Evolutionary conservation across 23 tunicate genomes (phyloP).

Genomic region (Trididemnum miniatum): DNA sequence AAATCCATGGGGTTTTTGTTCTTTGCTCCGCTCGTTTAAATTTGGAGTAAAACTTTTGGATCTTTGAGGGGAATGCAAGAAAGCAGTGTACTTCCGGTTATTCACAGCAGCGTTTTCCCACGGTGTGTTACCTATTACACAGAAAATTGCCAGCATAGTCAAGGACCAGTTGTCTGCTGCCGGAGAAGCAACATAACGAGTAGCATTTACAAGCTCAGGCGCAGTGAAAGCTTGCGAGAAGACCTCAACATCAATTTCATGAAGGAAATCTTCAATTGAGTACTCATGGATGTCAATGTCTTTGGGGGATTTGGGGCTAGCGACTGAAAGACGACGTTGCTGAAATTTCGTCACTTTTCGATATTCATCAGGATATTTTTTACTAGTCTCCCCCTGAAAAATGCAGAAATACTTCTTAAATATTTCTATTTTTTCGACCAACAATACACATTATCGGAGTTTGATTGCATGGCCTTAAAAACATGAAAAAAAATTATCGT

Average conservation of each 20-base stretch:
- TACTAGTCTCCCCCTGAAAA: neutral
- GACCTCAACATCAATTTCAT: slow-evolving; percentile 36
- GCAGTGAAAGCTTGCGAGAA: slow-evolving; percentile 58
- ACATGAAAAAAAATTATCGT: too few species aligned
- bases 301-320: neutral
- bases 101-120: slow-evolving; percentile 65
- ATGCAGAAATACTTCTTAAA: too few species aligned
- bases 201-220: slow-evolving; percentile 61
- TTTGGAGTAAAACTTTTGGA: slow-evolving; percentile 50
- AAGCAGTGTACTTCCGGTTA: slow-evolving; percentile 48
- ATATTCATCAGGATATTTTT: neutral
- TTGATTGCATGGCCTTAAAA: too few species aligned
- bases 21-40: slow-evolving; percentile 6
- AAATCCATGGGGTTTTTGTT: neutral
- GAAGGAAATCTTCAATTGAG: slow-evolving; percentile 32
- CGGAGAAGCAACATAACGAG: slow-evolving; percentile 50
- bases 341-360: neutral
- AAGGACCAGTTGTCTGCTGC: slow-evolving; percentile 67
- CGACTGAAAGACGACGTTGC: slow-evolving; percentile 9
- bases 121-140: slow-evolving; percentile 58
- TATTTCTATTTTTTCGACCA: too few species aligned
- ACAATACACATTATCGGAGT: too few species aligned
- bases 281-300: slow-evolving; percentile 48
- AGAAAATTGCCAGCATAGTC: slow-evolving; percentile 40
- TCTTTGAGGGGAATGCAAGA: slow-evolving; percentile 34